Base-by-base conservation (phyloP, 2,888 invertebrate genomes). In the Tortricodes alternella region DNA sequence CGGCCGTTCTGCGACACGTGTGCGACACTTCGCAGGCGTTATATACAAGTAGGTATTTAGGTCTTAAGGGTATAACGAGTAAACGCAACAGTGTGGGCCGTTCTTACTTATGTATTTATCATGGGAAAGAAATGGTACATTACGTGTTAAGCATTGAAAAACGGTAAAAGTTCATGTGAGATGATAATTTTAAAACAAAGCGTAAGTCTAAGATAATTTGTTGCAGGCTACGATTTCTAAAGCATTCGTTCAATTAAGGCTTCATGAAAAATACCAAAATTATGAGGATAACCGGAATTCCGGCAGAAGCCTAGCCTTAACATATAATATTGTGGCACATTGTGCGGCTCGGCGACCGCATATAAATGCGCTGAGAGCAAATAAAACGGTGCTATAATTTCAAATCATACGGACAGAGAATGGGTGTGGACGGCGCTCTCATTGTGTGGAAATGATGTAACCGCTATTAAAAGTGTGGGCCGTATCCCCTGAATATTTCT, bases 361-460 rank as follows among this genome's bases (percentile, higher is more conserved):
- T 89, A 90, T 88, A 89, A 89, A 89, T 88, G 89, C 83, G 83
- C 76, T 71, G 76, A 86, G 89, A 89, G 88, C 90, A 89, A 89
- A 90, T 89, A 90, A 90, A 90, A 89, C 83, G 87, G 89, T 89
- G 90, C 89, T 89, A 90, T 89, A 90, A 90, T 90, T 89, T 90
- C 90, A 90, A 90, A 90, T 90, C 90, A 89, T 90, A 89, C 85
- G 89, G 89, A 90, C 90, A 89, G 89, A 90, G 90, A 90, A 89
- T 90, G 90, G 90, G 90, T 89, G 90, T 90, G 90, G 90, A 90
- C 87, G 86, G 84, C 85, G 85, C 80, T 87, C 88, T 89, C 89
- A 90, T 90, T 90, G 90, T 90, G 90, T 90, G 90, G 90, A 90
- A 90, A 90, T 90, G 88, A 89, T 90, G 90, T 89, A 89, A 89